Percentiles rank a stretch among this genome's conserved stretches.
These are phyloP conservation scores for Pseudorectes ferrugineus DNA, from an alignment of 2,113 vertebrate genomes.

Conservation along the genomic window DNA sequence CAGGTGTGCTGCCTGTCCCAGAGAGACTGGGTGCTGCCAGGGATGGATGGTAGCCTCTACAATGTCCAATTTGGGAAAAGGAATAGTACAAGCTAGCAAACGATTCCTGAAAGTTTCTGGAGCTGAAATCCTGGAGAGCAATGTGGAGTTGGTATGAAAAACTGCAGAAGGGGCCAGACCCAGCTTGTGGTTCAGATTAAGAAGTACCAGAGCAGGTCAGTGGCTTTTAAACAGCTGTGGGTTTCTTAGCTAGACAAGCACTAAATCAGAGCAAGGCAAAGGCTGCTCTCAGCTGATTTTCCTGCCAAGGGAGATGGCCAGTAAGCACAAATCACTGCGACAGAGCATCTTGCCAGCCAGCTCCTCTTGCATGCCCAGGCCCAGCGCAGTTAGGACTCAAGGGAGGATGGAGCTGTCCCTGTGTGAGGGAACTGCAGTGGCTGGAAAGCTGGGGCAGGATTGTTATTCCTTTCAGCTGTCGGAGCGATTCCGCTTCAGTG, in stretches of 20 bases:
- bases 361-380: background rate
- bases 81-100: background rate
- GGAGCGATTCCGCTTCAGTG: background rate
- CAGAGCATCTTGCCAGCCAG: background rate
- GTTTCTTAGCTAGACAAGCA: background rate
- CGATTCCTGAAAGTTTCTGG: background rate
- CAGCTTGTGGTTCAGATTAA: background rate
- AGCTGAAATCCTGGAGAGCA: background rate
- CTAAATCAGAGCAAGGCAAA: background rate
- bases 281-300: background rate
- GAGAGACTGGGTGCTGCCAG: background rate
- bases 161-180: background rate
- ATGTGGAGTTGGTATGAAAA: background rate
- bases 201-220: background rate
- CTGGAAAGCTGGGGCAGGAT: background rate
- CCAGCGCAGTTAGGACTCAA: background rate
- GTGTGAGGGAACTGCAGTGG: background rate
- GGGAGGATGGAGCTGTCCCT: background rate
- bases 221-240: background rate
- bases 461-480: background rate
- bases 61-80: accelerated
- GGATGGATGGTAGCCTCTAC: background rate
- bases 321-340: background rate
- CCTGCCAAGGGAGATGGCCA: background rate
- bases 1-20: background rate